Evolutionary conservation across 2,113 vertebrate genomes (phyloP).

Genomic region (Amazona guildingii): DNA sequence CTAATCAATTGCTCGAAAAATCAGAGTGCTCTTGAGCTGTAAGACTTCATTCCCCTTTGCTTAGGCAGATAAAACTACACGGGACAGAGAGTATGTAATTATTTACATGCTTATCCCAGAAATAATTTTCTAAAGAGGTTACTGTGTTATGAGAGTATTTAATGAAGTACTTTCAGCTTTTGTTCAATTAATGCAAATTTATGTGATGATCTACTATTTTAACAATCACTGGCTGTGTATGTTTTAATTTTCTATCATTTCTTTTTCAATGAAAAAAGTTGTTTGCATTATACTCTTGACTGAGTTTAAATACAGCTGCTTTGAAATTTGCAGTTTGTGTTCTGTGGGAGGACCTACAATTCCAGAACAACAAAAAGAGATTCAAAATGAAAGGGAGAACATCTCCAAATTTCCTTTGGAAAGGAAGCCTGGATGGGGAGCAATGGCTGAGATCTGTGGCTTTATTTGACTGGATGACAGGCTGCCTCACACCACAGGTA

Average conservation of each 20-base stretch:
- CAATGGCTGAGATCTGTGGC: not conserved
- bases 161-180: slow-evolving; percentile 62
- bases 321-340: slow-evolving; percentile 33
- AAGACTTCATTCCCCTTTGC: not conserved
- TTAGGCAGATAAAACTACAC: slow-evolving; percentile 34
- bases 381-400: not conserved
- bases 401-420: not conserved
- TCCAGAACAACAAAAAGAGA: not conserved
- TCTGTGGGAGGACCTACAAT: not conserved
- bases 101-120: slow-evolving; percentile 57
- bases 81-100: slow-evolving; percentile 47
- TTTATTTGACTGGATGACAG: not conserved
- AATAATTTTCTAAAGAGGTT: slow-evolving; percentile 57
- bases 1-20: slow-evolving; percentile 47
- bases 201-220: slow-evolving; percentile 60
- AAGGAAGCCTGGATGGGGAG: not conserved
- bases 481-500: not conserved
- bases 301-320: slow-evolving; percentile 53
- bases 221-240: slow-evolving; percentile 27
- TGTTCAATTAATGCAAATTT: slow-evolving; percentile 61
- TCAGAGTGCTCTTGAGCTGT: slow-evolving; percentile 24
- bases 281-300: slow-evolving; percentile 1
- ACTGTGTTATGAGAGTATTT: slow-evolving; percentile 39
- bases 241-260: slow-evolving; percentile 25
- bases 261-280: slow-evolving; percentile 18